Evolutionary conservation across 2,113 vertebrate species (phyloP).

Genomic region (Corythaeola cristata): DNA sequence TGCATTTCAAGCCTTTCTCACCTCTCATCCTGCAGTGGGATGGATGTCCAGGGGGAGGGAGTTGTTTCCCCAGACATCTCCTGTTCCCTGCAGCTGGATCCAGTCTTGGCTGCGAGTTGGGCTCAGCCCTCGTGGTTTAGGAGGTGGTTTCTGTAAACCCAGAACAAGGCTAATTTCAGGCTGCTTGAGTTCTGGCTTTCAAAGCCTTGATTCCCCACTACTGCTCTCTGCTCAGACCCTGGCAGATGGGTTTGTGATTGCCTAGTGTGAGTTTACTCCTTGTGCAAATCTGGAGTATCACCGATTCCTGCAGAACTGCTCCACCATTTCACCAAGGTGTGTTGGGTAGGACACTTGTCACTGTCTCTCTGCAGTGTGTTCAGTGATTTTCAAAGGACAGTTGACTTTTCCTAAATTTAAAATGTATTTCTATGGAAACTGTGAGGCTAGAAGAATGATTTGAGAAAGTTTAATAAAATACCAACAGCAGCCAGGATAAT

Average conservation of each 20-base stretch:
- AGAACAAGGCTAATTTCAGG: neutral
- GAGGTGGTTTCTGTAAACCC: neutral
- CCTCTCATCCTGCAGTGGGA: neutral
- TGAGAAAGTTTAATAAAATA: neutral
- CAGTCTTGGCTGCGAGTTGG: neutral
- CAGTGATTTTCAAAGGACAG: neutral
- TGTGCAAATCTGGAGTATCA: neutral
- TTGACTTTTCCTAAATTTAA: slow-evolving; percentile 40
- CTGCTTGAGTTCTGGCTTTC: neutral
- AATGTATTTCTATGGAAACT: slow-evolving; percentile 42
- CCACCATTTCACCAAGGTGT: neutral
- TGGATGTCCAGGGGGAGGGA: neutral
- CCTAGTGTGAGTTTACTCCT: neutral
- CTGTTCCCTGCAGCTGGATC: neutral
- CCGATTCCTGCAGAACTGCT: neutral
- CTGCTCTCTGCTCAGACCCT: neutral
- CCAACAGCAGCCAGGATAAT: neutral
- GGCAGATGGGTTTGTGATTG: neutral
- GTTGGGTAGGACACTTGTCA: neutral
- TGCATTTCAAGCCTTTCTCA: neutral
- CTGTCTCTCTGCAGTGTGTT: neutral
- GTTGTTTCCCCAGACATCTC: neutral
- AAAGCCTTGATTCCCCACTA: neutral
- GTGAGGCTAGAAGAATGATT: neutral
- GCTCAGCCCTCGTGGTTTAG: neutral